Conservation (phyloP, 1,140 invertebrate species). For the Oppia nitens region DNA sequence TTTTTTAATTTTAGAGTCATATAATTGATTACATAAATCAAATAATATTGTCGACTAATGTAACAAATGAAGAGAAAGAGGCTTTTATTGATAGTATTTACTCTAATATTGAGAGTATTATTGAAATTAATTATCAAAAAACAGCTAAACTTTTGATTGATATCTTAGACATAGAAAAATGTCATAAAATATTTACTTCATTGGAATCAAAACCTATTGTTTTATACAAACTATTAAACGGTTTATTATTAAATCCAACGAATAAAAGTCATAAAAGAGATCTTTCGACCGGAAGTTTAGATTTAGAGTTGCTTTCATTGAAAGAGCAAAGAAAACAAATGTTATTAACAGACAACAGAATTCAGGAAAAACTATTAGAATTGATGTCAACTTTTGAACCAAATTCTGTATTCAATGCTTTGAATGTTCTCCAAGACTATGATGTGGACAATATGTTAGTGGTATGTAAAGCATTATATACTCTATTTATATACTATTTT, state of each 20-base stretch:
- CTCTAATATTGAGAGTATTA: neutral
- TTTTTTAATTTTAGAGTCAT: conserved; percentile 26
- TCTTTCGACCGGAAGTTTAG: neutral
- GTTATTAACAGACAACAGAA: conserved; percentile 31
- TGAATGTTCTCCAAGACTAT: conserved; percentile 31
- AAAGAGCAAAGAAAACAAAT: conserved; percentile 28
- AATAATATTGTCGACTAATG: conserved; percentile 10
- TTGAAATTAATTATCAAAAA: conserved; percentile 7
- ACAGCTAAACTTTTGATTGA: conserved; percentile 21
- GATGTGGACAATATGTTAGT: conserved; percentile 31
- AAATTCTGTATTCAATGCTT: conserved; percentile 31
- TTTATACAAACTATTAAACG: neutral
- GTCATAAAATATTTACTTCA: neutral
- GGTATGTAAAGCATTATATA: too few relatives aligned
- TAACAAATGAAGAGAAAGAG: neutral
- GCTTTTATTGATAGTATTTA: neutral
- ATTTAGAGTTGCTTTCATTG: neutral
- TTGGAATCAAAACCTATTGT: neutral
- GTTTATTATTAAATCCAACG: neutral
- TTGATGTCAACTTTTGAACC: conserved; percentile 47
- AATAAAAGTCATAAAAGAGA: neutral
- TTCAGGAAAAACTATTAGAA: conserved; percentile 44
- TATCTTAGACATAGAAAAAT: neutral
- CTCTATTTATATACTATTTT: too few relatives aligned
- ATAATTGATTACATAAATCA: conserved; percentile 29